A percentile compares a stretch with the other conserved stretches of the same genome.
Conservation (phyloP, 2,113 vertebrate species). For the Delphinus delphis region DNA sequence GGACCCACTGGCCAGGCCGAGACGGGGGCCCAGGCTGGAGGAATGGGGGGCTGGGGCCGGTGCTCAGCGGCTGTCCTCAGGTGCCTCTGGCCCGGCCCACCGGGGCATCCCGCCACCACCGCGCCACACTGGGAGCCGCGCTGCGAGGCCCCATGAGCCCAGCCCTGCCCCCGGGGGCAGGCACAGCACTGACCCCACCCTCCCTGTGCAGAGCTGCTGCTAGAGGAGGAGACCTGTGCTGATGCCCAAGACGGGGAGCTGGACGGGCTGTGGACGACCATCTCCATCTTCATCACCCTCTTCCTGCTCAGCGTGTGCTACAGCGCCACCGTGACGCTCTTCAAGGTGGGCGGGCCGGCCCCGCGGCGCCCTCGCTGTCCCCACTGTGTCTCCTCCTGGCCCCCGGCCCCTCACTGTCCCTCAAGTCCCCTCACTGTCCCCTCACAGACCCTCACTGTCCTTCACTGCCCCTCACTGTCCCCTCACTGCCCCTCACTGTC, state of each 20-base stretch:
- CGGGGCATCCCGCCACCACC: fast-evolving
- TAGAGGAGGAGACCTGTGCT: background rate
- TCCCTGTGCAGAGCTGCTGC: constrained; percentile 26
- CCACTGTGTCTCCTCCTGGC: fast-evolving
- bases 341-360: constrained; percentile 64
- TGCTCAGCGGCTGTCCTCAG: background rate
- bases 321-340: constrained; percentile 73
- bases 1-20: background rate
- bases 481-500: too few relatives aligned
- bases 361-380: fast-evolving
- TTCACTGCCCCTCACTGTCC: too few relatives aligned
- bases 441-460: too few relatives aligned
- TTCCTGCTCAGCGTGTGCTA: constrained; percentile 81
- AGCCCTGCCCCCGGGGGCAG: background rate
- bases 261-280: constrained; percentile 73
- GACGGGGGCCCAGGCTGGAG: background rate
- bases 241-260: constrained; percentile 62
- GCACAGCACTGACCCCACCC: background rate
- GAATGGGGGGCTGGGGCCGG: background rate
- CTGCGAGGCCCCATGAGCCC: background rate
- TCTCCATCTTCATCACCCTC: constrained; percentile 77
- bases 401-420: too few relatives aligned
- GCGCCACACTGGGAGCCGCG: background rate
- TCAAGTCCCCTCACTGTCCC: too few relatives aligned
- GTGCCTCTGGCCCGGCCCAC: background rate